Evolutionary conservation across 2,797 vertebrate species (phyloP).

Genomic region (Tenualosa ilisha): DNA sequence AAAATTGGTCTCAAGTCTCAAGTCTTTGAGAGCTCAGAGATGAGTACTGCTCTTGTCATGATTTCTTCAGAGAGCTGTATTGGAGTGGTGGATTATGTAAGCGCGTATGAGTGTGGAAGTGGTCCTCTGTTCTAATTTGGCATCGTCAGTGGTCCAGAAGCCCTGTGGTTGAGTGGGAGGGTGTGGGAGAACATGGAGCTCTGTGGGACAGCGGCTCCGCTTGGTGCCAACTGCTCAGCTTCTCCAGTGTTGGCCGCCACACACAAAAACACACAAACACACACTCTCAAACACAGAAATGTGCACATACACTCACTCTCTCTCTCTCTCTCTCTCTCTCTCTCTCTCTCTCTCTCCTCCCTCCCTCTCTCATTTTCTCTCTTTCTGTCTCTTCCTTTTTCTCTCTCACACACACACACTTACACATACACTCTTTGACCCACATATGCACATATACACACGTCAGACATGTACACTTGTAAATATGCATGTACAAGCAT

Average conservation of each 20-base stretch:
- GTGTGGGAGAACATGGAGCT: constrained; percentile 35
- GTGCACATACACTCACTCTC: not conserved
- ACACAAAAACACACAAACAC: constrained; percentile 3
- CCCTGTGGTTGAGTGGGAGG: constrained; percentile 23
- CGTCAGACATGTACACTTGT: not conserved
- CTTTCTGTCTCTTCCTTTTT: not conserved
- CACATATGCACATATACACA: not conserved
- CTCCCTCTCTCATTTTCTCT: no score
- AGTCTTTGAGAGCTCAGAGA: not conserved
- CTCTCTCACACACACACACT: constrained; percentile 15
- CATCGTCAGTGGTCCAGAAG: not conserved
- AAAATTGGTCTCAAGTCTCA: not conserved
- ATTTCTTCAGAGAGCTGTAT: not conserved
- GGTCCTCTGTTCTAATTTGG: constrained; percentile 1
- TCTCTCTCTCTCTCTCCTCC: no score
- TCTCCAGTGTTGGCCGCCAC: not conserved
- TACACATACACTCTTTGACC: not conserved
- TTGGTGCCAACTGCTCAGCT: constrained; percentile 56
- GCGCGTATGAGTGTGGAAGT: not conserved
- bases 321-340: not conserved
- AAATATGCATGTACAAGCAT: not conserved
- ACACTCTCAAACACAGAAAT: not conserved
- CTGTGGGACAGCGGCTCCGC: constrained; percentile 57
- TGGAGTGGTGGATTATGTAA: not conserved
- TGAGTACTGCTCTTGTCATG: not conserved